A percentile compares a stretch with the other conserved stretches of the same genome.
Conservation (phyloP, 2,888 invertebrate genomes). For the Catocala sponsa region DNA sequence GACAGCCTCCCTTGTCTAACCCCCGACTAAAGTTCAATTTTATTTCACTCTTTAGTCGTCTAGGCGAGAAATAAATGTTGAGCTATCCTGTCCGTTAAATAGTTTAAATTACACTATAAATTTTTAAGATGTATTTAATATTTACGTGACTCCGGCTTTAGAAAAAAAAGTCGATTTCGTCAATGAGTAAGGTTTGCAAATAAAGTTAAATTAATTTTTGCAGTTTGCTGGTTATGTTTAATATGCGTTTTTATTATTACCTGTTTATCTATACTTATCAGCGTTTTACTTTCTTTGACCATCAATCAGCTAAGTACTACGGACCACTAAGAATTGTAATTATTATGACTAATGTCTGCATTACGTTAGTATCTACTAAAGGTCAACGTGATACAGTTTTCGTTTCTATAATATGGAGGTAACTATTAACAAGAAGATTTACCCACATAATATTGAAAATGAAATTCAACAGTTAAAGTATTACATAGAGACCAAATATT, state of each 20-base stretch:
- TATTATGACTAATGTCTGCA: too few species aligned
- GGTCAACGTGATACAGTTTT: too few species aligned
- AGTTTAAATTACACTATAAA: slow-evolving; percentile 72
- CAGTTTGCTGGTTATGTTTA: background rate
- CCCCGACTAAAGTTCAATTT: slow-evolving; percentile 71
- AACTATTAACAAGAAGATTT: too few species aligned
- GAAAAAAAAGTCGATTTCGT: slow-evolving; percentile 19
- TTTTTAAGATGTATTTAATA: slow-evolving; percentile 58
- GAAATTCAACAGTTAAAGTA: too few species aligned
- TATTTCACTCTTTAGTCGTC: slow-evolving; percentile 64
- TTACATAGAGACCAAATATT: too few species aligned
- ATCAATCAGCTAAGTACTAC: too few species aligned
- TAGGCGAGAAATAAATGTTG: slow-evolving; percentile 67
- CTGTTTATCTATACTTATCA: background rate
- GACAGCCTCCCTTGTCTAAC: slow-evolving; percentile 50
- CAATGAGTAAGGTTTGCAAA: background rate
- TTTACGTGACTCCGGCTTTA: slow-evolving; percentile 23
- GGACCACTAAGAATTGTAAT: too few species aligned
- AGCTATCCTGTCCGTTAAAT: slow-evolving; percentile 72
- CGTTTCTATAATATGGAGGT: too few species aligned
- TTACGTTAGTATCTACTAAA: too few species aligned
- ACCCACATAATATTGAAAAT: too few species aligned
- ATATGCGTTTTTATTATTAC: background rate
- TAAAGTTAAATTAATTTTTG: background rate
- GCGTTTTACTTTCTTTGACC: too few species aligned